Percentiles rank a stretch among this genome's conserved stretches.
Evolutionary conservation across 2,797 vertebrate genomes (phyloP).

Genomic region (Hydrolagus colliei): DNA sequence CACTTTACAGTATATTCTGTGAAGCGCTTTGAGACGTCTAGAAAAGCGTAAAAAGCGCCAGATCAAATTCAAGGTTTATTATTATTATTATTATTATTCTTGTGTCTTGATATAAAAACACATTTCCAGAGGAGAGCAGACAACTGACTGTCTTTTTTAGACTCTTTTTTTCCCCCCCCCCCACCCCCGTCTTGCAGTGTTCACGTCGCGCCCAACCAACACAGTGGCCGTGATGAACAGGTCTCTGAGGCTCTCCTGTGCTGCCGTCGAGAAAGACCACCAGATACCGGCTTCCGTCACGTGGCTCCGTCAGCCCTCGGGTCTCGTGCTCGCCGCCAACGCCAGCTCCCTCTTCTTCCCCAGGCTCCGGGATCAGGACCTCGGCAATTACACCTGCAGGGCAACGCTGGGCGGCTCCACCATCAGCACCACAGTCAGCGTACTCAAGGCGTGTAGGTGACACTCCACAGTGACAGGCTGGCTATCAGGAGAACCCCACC

Average conservation of each 20-base stretch:
- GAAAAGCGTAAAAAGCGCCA: too few relatives aligned
- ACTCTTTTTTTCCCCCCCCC: background rate
- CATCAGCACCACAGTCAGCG: slow-evolving; percentile 38
- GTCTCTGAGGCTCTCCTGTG: slow-evolving; percentile 43
- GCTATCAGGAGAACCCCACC: too few relatives aligned
- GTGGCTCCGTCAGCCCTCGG: slow-evolving; percentile 40
- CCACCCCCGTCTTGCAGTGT: slow-evolving; percentile 36
- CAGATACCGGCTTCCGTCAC: slow-evolving; percentile 35
- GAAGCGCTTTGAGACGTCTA: too few relatives aligned
- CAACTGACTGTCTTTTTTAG: background rate
- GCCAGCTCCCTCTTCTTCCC: slow-evolving; percentile 46
- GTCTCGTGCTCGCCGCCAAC: slow-evolving; percentile 34
- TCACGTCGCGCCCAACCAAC: slow-evolving; percentile 41
- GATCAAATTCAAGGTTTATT: too few relatives aligned
- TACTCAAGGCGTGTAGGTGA: slow-evolving; percentile 44
- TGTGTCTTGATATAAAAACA: too few relatives aligned
- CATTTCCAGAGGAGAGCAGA: background rate
- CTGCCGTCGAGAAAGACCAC: slow-evolving; percentile 38
- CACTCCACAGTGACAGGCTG: too few relatives aligned
- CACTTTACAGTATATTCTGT: too few relatives aligned
- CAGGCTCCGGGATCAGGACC: slow-evolving; percentile 39
- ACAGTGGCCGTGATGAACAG: slow-evolving; percentile 38
- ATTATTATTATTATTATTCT: too few relatives aligned
- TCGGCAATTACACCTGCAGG: slow-evolving; percentile 44
- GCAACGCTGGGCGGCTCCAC: slow-evolving; percentile 38